Evolutionary conservation across 2,797 vertebrate genomes (phyloP).

Genomic region (Pangasius krempfi): DNA sequence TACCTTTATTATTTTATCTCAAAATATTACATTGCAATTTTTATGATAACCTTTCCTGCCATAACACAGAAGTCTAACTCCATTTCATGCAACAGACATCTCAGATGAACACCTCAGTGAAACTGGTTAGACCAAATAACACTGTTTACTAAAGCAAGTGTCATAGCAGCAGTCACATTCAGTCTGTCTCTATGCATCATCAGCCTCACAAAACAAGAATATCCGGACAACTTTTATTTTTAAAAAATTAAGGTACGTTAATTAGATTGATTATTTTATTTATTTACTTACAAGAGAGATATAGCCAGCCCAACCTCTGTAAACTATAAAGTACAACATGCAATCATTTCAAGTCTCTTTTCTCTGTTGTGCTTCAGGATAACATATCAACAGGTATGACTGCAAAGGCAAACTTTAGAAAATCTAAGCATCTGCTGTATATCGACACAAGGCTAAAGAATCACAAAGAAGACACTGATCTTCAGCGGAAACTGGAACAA

Average conservation of each 20-base stretch:
- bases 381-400: constrained; percentile 45
- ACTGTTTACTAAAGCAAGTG: constrained; percentile 51
- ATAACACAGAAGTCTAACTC: neutral
- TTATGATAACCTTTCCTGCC: neutral
- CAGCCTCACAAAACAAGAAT: constrained; percentile 10
- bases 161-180: constrained; percentile 62
- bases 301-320: neutral
- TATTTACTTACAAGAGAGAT: neutral
- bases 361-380: neutral
- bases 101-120: constrained; percentile 9
- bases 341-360: neutral
- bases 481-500: constrained; percentile 68
- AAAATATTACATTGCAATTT: neutral
- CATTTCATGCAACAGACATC: neutral
- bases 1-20: neutral
- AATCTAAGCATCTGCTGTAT: constrained; percentile 49
- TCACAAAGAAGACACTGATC: constrained; percentile 69
- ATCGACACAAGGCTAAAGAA: constrained; percentile 68
- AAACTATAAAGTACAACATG: constrained; percentile 10
- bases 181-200: constrained; percentile 17
- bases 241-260: constrained; percentile 30
- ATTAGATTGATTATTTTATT: neutral
- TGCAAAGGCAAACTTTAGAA: constrained; percentile 44
- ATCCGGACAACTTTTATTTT: neutral
- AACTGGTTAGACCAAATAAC: constrained; percentile 52